Conservation (phyloP, 2,797 vertebrate genomes). For the Poecilia picta region DNA sequence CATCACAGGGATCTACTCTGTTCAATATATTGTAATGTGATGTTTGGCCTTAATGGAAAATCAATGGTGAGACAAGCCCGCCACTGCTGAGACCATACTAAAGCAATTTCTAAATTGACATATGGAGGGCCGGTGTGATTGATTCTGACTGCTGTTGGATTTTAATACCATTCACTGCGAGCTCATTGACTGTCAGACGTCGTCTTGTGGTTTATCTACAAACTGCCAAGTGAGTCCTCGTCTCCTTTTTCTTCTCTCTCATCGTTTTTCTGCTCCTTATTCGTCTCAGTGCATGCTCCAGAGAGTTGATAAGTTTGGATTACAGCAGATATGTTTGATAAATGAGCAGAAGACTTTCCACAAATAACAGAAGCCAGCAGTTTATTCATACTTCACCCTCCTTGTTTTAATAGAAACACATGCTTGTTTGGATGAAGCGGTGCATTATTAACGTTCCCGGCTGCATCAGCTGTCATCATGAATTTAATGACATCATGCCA, state of each 20-base stretch:
- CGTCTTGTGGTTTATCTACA: constrained; percentile 76
- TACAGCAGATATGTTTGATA: constrained; percentile 37
- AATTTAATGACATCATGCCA: constrained; percentile 37
- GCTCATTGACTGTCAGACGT: constrained; percentile 80
- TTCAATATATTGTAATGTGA: constrained; percentile 84
- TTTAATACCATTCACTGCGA: constrained; percentile 79
- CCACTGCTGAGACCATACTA: constrained; percentile 75
- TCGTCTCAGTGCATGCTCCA: constrained; percentile 2
- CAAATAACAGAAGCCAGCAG: constrained; percentile 19
- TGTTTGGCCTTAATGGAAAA: constrained; percentile 83
- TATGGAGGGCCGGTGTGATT: constrained; percentile 77
- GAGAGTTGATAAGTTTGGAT: constrained; percentile 30
- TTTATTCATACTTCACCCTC: constrained; percentile 28
- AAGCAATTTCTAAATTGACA: constrained; percentile 84
- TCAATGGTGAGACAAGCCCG: constrained; percentile 80
- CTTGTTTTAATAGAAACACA: constrained; percentile 5
- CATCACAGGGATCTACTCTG: constrained; percentile 72
- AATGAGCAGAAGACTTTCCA: constrained; percentile 39
- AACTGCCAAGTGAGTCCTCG: constrained; percentile 70
- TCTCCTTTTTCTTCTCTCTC: constrained; percentile 55
- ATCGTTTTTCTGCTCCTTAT: constrained; percentile 36
- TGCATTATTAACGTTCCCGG: constrained; percentile 23
- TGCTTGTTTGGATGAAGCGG: constrained; percentile 16
- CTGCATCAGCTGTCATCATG: constrained; percentile 38
- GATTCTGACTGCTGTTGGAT: constrained; percentile 79